Conservation (phyloP, 1,140 invertebrate genomes). For the Drosophila grimshawi region DNA sequence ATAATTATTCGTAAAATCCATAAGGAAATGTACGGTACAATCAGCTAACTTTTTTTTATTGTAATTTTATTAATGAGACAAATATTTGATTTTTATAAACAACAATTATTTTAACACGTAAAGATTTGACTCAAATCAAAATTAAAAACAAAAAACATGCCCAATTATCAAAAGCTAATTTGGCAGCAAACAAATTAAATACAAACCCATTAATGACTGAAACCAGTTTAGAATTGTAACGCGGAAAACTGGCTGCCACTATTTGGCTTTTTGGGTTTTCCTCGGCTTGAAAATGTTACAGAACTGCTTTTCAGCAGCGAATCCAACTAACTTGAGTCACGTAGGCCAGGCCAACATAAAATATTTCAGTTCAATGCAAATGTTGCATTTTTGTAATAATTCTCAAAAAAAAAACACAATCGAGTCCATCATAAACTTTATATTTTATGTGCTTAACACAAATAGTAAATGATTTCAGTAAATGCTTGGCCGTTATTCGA, state of each 20-base stretch:
- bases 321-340: conserved; percentile 47
- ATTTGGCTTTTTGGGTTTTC: conserved; percentile 36
- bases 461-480: conserved; percentile 37
- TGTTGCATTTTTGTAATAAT: conserved; percentile 25
- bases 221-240: conserved; percentile 36
- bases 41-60: not conserved
- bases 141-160: conserved; percentile 10
- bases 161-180: conserved; percentile 18
- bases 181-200: conserved; percentile 21
- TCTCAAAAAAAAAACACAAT: conserved; percentile 1
- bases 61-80: not conserved
- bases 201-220: conserved; percentile 12
- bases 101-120: conserved; percentile 1
- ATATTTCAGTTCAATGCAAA: conserved; percentile 48
- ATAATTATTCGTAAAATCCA: too few species aligned
- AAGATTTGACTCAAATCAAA: conserved; percentile 9
- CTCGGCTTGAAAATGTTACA: conserved; percentile 36
- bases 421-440: conserved; percentile 40
- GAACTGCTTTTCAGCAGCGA: conserved; percentile 54
- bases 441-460: conserved; percentile 40
- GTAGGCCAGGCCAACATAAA: conserved; percentile 49
- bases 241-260: conserved; percentile 47
- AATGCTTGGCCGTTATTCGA: conserved; percentile 31
- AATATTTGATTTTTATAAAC: not conserved
- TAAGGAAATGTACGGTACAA: too few species aligned